Evolutionary conservation across 2,888 invertebrate genomes (phyloP).

Genomic region (Macrostomum cliftonense): DNA sequence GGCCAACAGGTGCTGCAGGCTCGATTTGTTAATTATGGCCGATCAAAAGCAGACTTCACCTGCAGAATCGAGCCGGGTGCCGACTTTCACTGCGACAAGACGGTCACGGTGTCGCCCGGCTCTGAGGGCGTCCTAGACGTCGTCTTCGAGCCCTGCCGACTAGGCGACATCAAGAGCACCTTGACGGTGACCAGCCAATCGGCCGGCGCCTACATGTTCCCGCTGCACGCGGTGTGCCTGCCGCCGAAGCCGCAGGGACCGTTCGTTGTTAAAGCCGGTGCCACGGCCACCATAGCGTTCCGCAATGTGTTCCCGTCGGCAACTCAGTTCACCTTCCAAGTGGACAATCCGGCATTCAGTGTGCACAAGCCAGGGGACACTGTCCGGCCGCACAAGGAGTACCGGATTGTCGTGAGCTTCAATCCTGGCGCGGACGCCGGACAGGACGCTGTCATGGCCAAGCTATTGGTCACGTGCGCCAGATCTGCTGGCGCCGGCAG

Average conservation of each 20-base stretch:
- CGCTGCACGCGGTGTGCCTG: slow-evolving; percentile 38
- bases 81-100: slow-evolving; percentile 36
- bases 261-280: slow-evolving; percentile 35
- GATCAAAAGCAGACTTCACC: slow-evolving; percentile 35
- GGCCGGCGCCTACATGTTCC: slow-evolving; percentile 37
- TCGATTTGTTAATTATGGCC: slow-evolving; percentile 36
- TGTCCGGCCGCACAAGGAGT: slow-evolving; percentile 35
- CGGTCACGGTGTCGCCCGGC: slow-evolving; percentile 34
- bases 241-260: slow-evolving; percentile 43
- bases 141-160: slow-evolving; percentile 34
- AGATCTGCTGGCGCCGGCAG: slow-evolving; percentile 29
- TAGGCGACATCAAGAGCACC: slow-evolving; percentile 30
- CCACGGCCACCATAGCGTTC: slow-evolving; percentile 36
- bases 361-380: slow-evolving; percentile 33
- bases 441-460: slow-evolving; percentile 32
- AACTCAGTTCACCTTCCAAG: slow-evolving; percentile 26
- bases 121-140: slow-evolving; percentile 34
- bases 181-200: slow-evolving; percentile 25
- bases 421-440: slow-evolving; percentile 26
- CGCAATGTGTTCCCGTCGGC: slow-evolving; percentile 39
- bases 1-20: slow-evolving; percentile 24
- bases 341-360: slow-evolving; percentile 38
- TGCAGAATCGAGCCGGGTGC: slow-evolving; percentile 27
- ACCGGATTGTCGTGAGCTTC: slow-evolving; percentile 35
- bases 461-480: slow-evolving; percentile 32